Conservation (phyloP, 2,797 vertebrate genomes). For the Amphiprion clarkii region DNA sequence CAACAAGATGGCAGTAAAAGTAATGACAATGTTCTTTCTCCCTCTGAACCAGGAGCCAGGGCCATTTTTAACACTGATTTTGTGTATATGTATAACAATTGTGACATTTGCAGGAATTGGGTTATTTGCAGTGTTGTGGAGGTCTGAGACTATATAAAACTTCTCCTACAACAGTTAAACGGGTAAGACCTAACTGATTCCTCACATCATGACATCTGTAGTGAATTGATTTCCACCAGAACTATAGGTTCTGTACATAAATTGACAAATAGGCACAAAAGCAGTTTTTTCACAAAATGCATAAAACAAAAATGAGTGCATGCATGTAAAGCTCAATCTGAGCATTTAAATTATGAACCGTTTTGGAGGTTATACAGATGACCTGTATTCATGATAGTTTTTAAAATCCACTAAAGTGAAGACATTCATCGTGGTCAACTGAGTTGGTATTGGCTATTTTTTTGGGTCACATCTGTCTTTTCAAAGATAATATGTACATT, state of each 20-base stretch:
- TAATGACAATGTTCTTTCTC: constrained; percentile 44
- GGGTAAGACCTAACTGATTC: constrained; percentile 89
- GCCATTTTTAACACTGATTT: constrained; percentile 59
- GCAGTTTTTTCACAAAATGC: not conserved
- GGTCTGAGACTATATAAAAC: constrained; percentile 86
- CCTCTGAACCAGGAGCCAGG: constrained; percentile 39
- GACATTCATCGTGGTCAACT: not conserved
- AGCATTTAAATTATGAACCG: constrained; percentile 1
- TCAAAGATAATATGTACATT: not conserved
- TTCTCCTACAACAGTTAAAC: constrained; percentile 83
- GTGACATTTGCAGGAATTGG: constrained; percentile 86
- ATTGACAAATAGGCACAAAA: constrained; percentile 26
- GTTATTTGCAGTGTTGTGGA: constrained; percentile 87
- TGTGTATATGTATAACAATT: constrained; percentile 80
- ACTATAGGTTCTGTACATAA: constrained; percentile 7
- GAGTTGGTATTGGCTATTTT: not conserved
- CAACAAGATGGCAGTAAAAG: constrained; percentile 17
- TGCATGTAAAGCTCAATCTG: constrained; percentile 37
- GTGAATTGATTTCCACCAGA: constrained; percentile 52
- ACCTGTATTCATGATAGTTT: not conserved
- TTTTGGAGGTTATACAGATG: not conserved
- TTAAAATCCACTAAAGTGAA: not conserved
- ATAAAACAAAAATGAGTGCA: constrained; percentile 53
- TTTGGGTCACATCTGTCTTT: not conserved
- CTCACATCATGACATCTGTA: constrained; percentile 80